Conservation (phyloP, 2,888 invertebrate species). For the Cataglyphis altisquamis region DNA sequence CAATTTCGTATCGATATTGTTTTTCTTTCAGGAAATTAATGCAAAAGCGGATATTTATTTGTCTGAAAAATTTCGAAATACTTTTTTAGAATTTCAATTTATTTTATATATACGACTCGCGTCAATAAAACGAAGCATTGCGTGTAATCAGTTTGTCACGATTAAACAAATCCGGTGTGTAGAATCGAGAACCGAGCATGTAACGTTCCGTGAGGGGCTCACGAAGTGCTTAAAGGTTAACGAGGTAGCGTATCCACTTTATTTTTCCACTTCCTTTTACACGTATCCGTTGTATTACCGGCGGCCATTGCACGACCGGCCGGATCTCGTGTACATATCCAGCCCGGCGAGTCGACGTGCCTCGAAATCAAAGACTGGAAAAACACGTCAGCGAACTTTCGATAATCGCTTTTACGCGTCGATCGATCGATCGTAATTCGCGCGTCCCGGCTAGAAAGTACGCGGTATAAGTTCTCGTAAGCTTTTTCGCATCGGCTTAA, state of each 20-base stretch:
- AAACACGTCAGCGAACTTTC: conserved; percentile 59
- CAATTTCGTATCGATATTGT: neutral
- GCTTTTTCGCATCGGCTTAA: conserved; percentile 35
- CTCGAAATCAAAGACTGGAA: conserved; percentile 57
- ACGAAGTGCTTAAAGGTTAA: conserved; percentile 52
- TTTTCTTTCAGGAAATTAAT: neutral
- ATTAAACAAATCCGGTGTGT: conserved; percentile 45
- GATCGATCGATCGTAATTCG: conserved; percentile 40
- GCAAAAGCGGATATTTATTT: neutral
- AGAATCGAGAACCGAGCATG: conserved; percentile 38
- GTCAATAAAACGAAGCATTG: conserved; percentile 19
- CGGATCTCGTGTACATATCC: conserved; percentile 18
- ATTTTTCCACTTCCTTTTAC: conserved; percentile 56
- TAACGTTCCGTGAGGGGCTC: conserved; percentile 30
- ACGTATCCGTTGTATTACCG: conserved; percentile 54
- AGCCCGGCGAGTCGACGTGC: conserved; percentile 45
- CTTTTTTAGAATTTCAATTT: neutral
- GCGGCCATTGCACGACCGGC: conserved; percentile 45
- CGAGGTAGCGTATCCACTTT: conserved; percentile 56
- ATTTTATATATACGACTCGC: neutral
- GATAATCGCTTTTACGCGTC: conserved; percentile 58
- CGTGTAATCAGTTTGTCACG: conserved; percentile 9
- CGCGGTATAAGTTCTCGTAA: neutral
- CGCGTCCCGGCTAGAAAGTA: conserved; percentile 2
- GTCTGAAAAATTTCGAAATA: neutral